Evolutionary conservation across 2,113 vertebrate species (phyloP).

Genomic region (Camarhynchus parvulus): DNA sequence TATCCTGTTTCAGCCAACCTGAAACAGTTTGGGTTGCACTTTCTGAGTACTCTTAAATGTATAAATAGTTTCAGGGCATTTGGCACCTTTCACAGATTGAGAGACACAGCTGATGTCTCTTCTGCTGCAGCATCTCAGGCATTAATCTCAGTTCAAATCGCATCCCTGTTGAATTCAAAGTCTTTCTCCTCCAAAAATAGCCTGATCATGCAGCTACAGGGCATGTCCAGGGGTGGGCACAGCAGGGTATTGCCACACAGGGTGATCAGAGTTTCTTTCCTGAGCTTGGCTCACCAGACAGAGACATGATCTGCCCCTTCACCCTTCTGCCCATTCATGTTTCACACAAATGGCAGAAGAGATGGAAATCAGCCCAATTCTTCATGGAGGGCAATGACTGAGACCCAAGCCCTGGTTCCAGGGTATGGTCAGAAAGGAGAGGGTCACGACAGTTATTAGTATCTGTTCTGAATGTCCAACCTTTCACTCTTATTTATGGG

Average conservation of each 20-base stretch:
- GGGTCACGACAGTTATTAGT: neutral
- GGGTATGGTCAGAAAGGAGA: neutral
- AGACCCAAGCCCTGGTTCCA: neutral
- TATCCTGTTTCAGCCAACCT: slow-evolving; percentile 18
- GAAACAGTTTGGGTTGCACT: slow-evolving; percentile 16
- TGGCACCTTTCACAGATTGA: slow-evolving; percentile 39
- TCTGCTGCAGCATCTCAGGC: neutral
- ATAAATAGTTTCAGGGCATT: slow-evolving; percentile 53
- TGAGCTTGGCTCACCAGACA: neutral
- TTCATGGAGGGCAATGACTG: accelerated
- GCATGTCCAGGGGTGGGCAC: neutral
- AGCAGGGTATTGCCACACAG: accelerated
- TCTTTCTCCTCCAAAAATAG: slow-evolving; percentile 7
- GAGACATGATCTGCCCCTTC: neutral
- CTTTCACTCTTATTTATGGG: neutral
- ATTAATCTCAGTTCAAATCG: neutral
- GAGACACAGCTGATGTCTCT: slow-evolving; percentile 35
- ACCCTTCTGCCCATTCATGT: neutral
- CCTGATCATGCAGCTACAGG: neutral
- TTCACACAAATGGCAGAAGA: neutral
- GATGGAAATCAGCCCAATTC: neutral
- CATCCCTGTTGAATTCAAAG: neutral
- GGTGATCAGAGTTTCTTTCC: neutral
- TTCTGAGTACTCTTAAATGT: neutral
- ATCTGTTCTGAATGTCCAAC: neutral